A percentile compares a stretch with the other conserved stretches of the same genome.
Evolutionary conservation across 2,113 vertebrate species (phyloP).

Genomic region (Pelvicachromis taeniatus): DNA sequence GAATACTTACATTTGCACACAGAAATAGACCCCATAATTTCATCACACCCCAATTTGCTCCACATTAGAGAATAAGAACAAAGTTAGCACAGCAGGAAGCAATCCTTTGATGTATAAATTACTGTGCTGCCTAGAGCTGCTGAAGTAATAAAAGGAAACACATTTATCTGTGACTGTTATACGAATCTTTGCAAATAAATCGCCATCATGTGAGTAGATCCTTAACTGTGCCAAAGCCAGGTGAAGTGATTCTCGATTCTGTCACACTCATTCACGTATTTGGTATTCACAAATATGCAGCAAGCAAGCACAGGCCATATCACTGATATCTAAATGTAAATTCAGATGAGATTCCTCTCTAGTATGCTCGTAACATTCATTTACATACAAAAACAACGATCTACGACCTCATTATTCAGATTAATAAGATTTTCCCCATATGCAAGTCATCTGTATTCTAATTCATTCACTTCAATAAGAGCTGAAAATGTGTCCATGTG

Average conservation of each 20-base stretch:
- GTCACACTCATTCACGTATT: not conserved
- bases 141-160: not conserved
- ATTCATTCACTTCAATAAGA: not conserved
- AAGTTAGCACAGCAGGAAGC: not conserved
- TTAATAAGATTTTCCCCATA: constrained; percentile 1
- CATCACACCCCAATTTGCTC: not conserved
- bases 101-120: not conserved
- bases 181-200: not conserved
- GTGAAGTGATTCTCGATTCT: not conserved
- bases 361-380: not conserved
- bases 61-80: not conserved
- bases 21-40: not conserved
- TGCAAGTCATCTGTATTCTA: not conserved
- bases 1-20: not conserved
- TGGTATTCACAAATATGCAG: not conserved
- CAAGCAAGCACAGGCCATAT: not conserved
- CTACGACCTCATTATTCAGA: not conserved
- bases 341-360: not conserved
- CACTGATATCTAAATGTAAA: constrained; percentile 33
- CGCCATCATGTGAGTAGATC: not conserved
- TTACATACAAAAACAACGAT: constrained; percentile 1
- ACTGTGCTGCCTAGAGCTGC: not conserved
- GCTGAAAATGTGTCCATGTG: not conserved
- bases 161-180: not conserved
- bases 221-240: not conserved